Evolutionary conservation across 2,797 vertebrate genomes (phyloP).

Genomic region (Phrynocephalus vlangalii): DNA sequence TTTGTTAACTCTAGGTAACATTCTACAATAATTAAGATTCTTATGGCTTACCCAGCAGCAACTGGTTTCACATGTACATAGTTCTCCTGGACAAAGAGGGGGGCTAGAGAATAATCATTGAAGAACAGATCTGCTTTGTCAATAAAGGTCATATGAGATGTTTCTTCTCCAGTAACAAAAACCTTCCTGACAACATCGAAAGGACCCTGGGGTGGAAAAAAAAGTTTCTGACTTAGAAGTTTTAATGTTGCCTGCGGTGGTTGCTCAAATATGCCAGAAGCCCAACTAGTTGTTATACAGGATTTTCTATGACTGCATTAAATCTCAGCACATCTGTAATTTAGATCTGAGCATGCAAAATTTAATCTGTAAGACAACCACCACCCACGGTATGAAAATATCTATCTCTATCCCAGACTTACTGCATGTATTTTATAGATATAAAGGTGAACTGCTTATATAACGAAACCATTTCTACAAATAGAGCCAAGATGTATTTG

Average conservation of each 20-base stretch:
- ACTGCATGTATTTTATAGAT: neutral
- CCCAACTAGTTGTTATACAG: neutral
- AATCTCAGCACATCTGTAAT: neutral
- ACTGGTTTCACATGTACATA: slow-evolving; percentile 90
- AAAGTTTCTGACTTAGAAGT: neutral
- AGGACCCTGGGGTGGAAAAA: slow-evolving; percentile 82
- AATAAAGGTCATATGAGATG: slow-evolving; percentile 89
- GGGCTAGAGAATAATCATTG: slow-evolving; percentile 95
- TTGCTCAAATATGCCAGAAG: neutral
- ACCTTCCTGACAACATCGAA: slow-evolving; percentile 97
- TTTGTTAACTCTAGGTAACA: too few relatives aligned
- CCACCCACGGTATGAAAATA: neutral
- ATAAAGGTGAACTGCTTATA: too few relatives aligned
- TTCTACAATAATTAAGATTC: rapidly evolving
- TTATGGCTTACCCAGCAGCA: slow-evolving; percentile 87
- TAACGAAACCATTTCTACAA: neutral
- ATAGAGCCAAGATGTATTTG: neutral
- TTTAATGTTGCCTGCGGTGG: neutral
- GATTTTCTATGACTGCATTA: neutral
- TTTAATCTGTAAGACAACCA: neutral
- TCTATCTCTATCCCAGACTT: neutral
- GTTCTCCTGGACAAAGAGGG: slow-evolving; percentile 98
- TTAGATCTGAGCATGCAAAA: neutral
- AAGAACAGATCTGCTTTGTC: slow-evolving; percentile 98
- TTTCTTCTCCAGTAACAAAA: slow-evolving; percentile 86